phyloP scores from a whole-genome alignment of 2,797 vertebrate genomes.

The Hydrocynus forskahlii region DNA sequence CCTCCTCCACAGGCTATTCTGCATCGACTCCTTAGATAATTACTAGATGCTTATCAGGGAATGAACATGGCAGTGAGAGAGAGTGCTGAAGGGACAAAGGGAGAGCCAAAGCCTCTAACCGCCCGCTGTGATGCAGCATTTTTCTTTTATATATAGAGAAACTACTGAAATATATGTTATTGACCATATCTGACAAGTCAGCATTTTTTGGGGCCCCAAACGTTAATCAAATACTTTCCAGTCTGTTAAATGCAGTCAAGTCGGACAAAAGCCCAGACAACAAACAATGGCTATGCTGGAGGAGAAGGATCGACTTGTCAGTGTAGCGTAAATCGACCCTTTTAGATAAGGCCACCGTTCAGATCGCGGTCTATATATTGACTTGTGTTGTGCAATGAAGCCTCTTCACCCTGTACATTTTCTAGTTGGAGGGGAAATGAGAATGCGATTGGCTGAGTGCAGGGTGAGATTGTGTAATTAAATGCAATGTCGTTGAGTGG shows the following conservation, averaged over 20 bases:
- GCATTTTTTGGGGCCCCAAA: neutral
- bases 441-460: slow-evolving; percentile 15
- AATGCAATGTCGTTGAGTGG: slow-evolving; percentile 40
- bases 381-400: slow-evolving; percentile 34
- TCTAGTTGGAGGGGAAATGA: neutral
- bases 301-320: slow-evolving; percentile 35
- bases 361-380: slow-evolving; percentile 47
- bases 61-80: slow-evolving; percentile 19
- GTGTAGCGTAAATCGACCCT: slow-evolving; percentile 13
- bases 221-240: slow-evolving; percentile 28
- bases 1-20: slow-evolving; percentile 11
- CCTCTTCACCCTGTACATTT: slow-evolving; percentile 16
- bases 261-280: slow-evolving; percentile 19
- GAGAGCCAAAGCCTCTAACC: slow-evolving; percentile 6
- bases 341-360: slow-evolving; percentile 33
- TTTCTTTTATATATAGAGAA: neutral
- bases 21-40: slow-evolving; percentile 45
- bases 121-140: neutral
- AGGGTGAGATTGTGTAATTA: slow-evolving; percentile 39
- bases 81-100: neutral
- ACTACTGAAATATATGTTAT: neutral
- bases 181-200: neutral
- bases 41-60: slow-evolving; percentile 39
- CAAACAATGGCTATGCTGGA: slow-evolving; percentile 25
- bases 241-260: slow-evolving; percentile 34